Base-by-base conservation (phyloP, 2,888 invertebrate species). In the Norana najaformis region DNA sequence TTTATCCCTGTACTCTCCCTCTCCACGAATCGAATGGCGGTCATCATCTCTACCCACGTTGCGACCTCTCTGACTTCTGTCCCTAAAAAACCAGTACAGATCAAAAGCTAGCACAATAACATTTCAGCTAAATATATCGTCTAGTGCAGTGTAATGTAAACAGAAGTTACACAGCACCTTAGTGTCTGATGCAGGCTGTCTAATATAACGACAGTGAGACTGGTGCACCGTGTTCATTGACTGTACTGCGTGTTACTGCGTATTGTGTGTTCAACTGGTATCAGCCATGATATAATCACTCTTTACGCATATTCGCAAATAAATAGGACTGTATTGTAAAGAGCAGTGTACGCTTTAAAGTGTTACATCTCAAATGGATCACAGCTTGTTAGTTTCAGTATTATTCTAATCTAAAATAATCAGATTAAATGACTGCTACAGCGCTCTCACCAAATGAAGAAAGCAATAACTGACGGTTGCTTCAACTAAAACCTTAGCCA, bases 1-100 rank as follows among this genome's bases (percentile, higher is more conserved):
- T 23, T 85, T 85, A 23, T 35, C 37, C 85, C 85, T 85, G 85
- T 85, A 85, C 23, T 85, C 85, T 85, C 85, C 85, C 37, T 85
- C 85, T 85, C 36, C 85, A 23, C 37, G 85, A 85, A 1, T 85
- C 36, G 85, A 85, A 85, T 85, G 37, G 23, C 85, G 85, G 18
- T 85, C 85, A 36, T 85, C 85, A 6, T 85, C 85, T 85, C 85
- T 36, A 20, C 20, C 85, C 8, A 85, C 85, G 23, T 35, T 37
- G 35, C 85, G 85, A 85, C 85, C 36, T 85, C 37, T 85, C 36
- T 36, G 37, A 85, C 85, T 85, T 85, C 36, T 85, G 36, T 37
- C 85, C 37, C 85, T 85, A 16, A 30, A 16, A 83, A 1, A n/a
- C 3, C 69, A 47, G 23, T 16, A 69, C 69, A 69, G 69, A n/a